Percentiles rank a stretch among this genome's conserved stretches.
Conservation (phyloP, 2,797 vertebrate genomes). For the Hydrocynus forskahlii region DNA sequence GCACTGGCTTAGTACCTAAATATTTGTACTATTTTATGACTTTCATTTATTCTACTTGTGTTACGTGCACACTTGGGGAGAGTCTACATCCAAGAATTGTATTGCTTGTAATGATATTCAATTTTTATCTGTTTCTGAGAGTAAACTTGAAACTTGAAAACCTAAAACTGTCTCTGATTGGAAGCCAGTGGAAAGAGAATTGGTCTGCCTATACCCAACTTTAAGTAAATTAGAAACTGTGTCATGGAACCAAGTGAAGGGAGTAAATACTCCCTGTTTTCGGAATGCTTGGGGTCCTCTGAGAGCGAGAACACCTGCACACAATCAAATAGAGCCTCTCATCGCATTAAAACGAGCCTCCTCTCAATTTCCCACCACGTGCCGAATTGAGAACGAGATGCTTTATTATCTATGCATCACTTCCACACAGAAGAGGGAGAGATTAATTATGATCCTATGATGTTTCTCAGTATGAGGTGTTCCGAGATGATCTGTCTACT, state of each 20-base stretch:
- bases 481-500: slow-evolving; percentile 35
- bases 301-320: slow-evolving; percentile 20
- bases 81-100: no score
- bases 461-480: slow-evolving; percentile 22
- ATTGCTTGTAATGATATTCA: no score
- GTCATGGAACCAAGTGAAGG: not conserved
- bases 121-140: no score
- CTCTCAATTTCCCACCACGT: slow-evolving; percentile 23
- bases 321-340: not conserved
- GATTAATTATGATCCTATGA: slow-evolving; percentile 41
- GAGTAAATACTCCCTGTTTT: not conserved
- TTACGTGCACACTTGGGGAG: no score
- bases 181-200: no score
- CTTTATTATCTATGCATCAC: slow-evolving; percentile 45
- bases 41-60: no score
- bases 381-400: slow-evolving; percentile 28
- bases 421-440: slow-evolving; percentile 44
- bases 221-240: no score
- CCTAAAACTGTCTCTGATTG: no score
- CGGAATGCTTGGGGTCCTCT: not conserved
- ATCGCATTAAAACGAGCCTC: slow-evolving; percentile 22
- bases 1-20: no score
- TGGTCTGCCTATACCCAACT: no score
- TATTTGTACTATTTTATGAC: no score
- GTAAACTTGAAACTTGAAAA: no score